Base-by-base conservation (phyloP, 2,888 invertebrate genomes). In the Nudaria mundana region DNA sequence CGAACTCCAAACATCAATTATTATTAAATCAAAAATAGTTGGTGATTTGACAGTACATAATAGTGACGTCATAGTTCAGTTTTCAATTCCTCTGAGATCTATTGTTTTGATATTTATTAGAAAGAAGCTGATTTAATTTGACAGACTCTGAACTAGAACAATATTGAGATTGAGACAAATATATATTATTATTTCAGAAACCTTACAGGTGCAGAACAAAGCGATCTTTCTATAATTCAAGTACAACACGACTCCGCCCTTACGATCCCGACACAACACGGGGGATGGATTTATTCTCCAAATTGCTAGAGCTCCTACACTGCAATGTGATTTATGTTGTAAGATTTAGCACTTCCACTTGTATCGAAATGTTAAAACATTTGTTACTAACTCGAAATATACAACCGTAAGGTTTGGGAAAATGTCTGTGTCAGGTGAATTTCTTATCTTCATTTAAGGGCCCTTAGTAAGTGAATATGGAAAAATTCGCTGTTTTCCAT, bases 301-400 rank as follows among this genome's bases (percentile, higher is more conserved):
- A 71, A 69, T 72, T 66, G 71, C 69, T 63, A 56, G 53, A 69
- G 66, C 63, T 60, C 51, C 57, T 49, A 63, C 61, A 58, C 59
- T 66, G 67, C 60, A 69, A 47, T 53, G 68, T 76, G 79, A 78
- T 80, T 77, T 78, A 80, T 72, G 71, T 58, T 63, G 63, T 63
- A 75, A 77, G 75, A 79, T 80, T 76, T 75, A 79, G 73, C 70
- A 74, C 74, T 75, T 75, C 73, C 75, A 75, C 73, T 79, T 75
- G 78, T 77, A 81, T 80, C 72, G 77, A 71, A 77, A 80, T 66
- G 76, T 67, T 75, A 69, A 73, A 76, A 70, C 78, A 77, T 80
- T 79, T 77, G 76, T 75, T 77, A 71, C 71, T 69, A 70, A 71
- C 71, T 71, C 53, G 64, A 62, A 68, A 72, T 70, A 65, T 75